Evolutionary conservation across 2,113 vertebrate genomes (phyloP).

Genomic region (Cryptoleucopteryx plumbea): DNA sequence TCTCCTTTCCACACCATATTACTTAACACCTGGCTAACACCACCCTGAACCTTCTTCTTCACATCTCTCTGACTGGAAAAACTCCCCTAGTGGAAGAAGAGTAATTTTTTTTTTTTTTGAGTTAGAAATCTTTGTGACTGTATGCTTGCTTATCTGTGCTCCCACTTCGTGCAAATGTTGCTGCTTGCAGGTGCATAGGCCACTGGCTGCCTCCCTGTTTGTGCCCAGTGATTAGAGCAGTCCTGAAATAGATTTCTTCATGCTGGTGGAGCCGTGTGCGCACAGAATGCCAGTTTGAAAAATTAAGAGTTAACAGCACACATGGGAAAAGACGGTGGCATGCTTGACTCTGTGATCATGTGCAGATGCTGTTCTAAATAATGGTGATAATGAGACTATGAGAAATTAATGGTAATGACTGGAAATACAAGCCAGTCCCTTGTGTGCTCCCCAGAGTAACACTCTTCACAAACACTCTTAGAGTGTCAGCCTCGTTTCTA

Average conservation of each 20-base stretch:
- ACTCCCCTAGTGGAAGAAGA: neutral
- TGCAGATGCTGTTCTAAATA: conserved; percentile 12
- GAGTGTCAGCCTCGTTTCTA: neutral
- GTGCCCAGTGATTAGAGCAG: neutral
- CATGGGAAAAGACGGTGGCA: neutral
- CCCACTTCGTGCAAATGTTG: neutral
- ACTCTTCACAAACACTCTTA: accelerated
- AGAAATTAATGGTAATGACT: neutral
- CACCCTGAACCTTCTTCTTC: neutral
- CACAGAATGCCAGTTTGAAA: neutral
- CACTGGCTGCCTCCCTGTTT: neutral
- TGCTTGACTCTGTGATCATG: neutral
- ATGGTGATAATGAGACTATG: neutral
- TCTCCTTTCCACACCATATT: neutral
- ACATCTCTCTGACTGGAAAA: neutral
- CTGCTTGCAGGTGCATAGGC: neutral
- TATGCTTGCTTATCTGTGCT: neutral
- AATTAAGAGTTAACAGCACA: neutral
- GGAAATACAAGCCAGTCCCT: neutral
- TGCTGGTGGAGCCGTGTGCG: neutral
- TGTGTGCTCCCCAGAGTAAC: neutral
- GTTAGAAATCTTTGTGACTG: neutral
- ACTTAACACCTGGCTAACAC: neutral
- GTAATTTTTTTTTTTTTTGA: neutral
- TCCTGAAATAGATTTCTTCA: neutral